phyloP scores from a whole-genome alignment of 2,888 invertebrate species.

The Dusona sp. region DNA sequence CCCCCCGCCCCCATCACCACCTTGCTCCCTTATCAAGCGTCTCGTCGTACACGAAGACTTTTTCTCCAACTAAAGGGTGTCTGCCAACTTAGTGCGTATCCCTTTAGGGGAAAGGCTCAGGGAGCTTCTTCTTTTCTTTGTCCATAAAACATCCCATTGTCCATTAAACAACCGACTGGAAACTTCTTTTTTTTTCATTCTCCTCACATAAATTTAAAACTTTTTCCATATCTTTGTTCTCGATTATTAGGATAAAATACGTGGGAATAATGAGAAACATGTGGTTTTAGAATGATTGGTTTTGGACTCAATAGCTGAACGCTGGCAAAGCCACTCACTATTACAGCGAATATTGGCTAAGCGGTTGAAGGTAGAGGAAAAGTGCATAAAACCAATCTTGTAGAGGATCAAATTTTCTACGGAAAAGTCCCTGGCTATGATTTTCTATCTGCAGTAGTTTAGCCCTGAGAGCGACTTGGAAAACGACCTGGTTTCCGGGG shows the following conservation, averaged over 20 bases:
- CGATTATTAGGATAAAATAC: neutral
- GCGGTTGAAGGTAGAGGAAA: neutral
- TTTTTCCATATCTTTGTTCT: neutral
- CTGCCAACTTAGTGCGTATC: neutral
- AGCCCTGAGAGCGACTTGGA: neutral
- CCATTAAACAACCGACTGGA: neutral
- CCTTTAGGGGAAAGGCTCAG: conserved; percentile 7
- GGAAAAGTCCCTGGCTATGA: neutral
- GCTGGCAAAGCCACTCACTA: neutral
- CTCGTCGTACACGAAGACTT: neutral
- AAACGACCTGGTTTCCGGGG: neutral
- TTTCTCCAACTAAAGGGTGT: neutral
- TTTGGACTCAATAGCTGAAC: neutral
- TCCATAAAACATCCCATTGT: neutral
- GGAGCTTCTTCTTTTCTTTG: neutral
- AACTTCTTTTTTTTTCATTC: neutral
- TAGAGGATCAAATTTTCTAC: neutral
- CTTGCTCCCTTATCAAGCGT: neutral
- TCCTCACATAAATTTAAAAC: neutral
- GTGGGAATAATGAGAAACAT: neutral
- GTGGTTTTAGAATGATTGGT: neutral
- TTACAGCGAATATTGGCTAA: neutral
- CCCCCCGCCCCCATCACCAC: neutral
- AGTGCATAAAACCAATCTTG: neutral
- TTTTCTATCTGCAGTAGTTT: neutral